Evolutionary conservation across 2,113 vertebrate species (phyloP), one percentile per base, ranked within the genome.

Genomic region (Todiramphus saurophagus): DNA sequence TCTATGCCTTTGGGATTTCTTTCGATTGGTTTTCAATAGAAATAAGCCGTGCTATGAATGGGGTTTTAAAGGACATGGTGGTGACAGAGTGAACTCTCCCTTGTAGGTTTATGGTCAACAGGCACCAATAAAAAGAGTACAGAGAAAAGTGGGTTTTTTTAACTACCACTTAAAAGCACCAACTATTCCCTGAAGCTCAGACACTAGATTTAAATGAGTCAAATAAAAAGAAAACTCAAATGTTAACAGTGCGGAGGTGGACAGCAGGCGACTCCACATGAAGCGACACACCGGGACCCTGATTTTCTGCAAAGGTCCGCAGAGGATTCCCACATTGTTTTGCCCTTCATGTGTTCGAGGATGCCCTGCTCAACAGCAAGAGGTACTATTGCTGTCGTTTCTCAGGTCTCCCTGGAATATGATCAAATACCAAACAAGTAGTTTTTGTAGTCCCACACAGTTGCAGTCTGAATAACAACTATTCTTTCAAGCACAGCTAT

Each of bases 71-170:
- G 89, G 51, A 53, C 25, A 78, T 53, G 50, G 31, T 58, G 23
- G 21, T 91, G 88, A 69, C 58, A 87, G 62, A 87, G 43, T 73
- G 90, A 96, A 75, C 86, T 93, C 66, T 90, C 51, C 30, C 48
- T 89, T 90, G 76, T 41, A 89, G 62, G 76, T 91, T 87, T 94
- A 81, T 87, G 80, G 77, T 82, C 92, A 96, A 91, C 80, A 91
- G 77, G 31, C 66, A 87, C 11, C 74, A 74, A 91, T 73, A 90
- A 86, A 92, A 84, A 79, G 39, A 90, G 44, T 39, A 85, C 50
- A 94, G 89, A 95, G n/a, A 87, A 87, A 81, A 88, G 16, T 15
- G 39, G 0, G 9, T 0, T 25, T 70, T 87, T 93, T 96, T 16
- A 83, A 68, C 81, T 78, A 55, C 37, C 16, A 77, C 72, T 80